Percentiles rank a stretch among this genome's conserved stretches.
Conservation (phyloP, 2,113 vertebrate species). For the Xiphophorus couchianus region DNA sequence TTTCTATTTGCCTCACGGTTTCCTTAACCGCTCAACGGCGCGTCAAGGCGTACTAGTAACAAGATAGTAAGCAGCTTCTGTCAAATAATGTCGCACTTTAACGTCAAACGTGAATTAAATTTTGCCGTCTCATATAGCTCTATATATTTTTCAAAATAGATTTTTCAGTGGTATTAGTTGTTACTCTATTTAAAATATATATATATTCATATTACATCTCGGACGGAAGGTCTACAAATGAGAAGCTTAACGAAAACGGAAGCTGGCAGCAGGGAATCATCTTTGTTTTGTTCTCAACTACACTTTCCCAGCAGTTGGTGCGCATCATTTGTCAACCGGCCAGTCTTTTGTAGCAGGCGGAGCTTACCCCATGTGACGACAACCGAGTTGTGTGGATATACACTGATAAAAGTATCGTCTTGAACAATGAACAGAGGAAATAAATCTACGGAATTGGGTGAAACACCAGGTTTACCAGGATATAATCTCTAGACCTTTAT, state of each 20-base stretch:
- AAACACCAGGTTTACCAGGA: background rate
- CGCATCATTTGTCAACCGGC: background rate
- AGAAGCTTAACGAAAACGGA: constrained; percentile 29
- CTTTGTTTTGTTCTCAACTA: constrained; percentile 7
- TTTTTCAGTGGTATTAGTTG: background rate
- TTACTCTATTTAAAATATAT: background rate
- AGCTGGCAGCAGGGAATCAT: background rate
- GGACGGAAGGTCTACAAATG: background rate
- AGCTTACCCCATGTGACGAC: background rate
- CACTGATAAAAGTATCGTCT: no score
- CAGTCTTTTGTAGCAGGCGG: background rate
- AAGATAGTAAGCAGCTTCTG: constrained; percentile 12
- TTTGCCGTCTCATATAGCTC: background rate
- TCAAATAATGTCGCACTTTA: background rate
- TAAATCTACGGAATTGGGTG: background rate
- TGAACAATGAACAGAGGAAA: no score
- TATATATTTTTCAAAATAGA: background rate
- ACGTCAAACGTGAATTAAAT: background rate
- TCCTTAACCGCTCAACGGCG: constrained; percentile 6
- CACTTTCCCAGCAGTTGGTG: background rate
- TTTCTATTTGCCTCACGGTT: constrained; percentile 25
- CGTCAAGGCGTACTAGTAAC: background rate
- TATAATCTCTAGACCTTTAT: no score
- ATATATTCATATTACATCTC: background rate
- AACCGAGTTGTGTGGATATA: background rate